Percentiles rank a stretch among this genome's conserved stretches.
phyloP scores from a whole-genome alignment of 2,113 vertebrate genomes.

The Vidua macroura region DNA sequence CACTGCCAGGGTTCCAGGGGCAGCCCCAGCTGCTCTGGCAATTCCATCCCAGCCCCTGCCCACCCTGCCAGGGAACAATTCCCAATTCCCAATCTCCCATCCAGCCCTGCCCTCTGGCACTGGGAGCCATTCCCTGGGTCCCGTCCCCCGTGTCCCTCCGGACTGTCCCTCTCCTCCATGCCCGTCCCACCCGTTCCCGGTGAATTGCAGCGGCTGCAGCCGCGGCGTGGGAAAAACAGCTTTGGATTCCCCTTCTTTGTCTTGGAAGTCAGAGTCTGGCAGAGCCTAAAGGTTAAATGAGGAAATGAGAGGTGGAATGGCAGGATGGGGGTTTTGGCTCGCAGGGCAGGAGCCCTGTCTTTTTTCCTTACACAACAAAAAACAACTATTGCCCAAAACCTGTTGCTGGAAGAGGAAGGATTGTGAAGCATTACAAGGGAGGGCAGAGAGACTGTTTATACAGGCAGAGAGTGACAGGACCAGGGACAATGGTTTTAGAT shows the following conservation, averaged over 20 bases:
- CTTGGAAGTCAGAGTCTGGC: background rate
- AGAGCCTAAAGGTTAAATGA: too few relatives aligned
- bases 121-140: background rate
- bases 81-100: accelerated
- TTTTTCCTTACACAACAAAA: background rate
- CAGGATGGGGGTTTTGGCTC: background rate
- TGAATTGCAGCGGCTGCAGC: background rate
- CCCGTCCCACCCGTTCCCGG: background rate
- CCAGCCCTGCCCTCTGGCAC: background rate
- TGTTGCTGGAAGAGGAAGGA: background rate
- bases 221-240: accelerated
- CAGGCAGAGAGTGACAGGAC: background rate
- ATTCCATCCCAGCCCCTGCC: background rate
- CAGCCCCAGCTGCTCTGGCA: background rate
- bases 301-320: background rate
- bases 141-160: accelerated
- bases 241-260: background rate
- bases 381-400: background rate
- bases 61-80: background rate
- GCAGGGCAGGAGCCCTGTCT: accelerated
- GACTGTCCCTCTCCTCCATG: too few relatives aligned
- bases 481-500: background rate
- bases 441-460: too few relatives aligned
- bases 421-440: background rate
- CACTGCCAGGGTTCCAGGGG: background rate